These are phyloP conservation scores for Triplophysa rosa DNA, from an alignment of 2,113 vertebrate genomes.

Conservation along the genomic window DNA sequence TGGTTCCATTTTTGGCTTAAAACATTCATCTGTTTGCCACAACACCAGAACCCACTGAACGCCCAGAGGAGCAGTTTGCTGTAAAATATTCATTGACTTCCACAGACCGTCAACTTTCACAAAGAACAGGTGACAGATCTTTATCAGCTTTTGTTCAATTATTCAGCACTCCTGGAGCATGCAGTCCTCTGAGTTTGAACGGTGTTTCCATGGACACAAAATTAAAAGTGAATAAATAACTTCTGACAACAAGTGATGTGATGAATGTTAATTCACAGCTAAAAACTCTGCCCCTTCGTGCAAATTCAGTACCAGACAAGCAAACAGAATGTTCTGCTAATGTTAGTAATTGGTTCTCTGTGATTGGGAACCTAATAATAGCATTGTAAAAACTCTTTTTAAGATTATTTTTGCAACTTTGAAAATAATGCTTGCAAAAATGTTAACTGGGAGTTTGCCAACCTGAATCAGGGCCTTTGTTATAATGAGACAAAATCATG, in stretches of 20 bases:
- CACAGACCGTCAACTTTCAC: slow-evolving; percentile 37
- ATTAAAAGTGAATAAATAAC: slow-evolving; percentile 37
- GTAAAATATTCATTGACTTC: slow-evolving; percentile 48
- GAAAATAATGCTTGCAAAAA: no score
- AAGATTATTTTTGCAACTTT: no score
- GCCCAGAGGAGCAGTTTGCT: slow-evolving; percentile 19
- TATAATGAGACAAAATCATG: not conserved
- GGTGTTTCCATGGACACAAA: slow-evolving; percentile 41
- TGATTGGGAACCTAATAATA: no score
- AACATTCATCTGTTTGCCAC: not conserved
- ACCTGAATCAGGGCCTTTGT: not conserved
- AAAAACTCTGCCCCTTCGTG: slow-evolving; percentile 19
- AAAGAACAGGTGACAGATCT: slow-evolving; percentile 36
- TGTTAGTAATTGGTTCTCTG: no score
- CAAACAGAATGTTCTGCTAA: not conserved
- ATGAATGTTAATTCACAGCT: slow-evolving; percentile 42
- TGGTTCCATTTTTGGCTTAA: not conserved
- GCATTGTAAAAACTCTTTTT: no score
- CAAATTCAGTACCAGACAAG: not conserved
- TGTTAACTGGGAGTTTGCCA: not conserved
- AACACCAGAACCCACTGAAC: slow-evolving; percentile 20
- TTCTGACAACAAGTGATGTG: not conserved
- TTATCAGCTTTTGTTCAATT: slow-evolving; percentile 51
- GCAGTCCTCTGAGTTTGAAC: slow-evolving; percentile 14
- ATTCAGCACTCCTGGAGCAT: slow-evolving; percentile 39